Conservation (phyloP, 2,888 invertebrate genomes). For the Ganaspis brasiliensis region DNA sequence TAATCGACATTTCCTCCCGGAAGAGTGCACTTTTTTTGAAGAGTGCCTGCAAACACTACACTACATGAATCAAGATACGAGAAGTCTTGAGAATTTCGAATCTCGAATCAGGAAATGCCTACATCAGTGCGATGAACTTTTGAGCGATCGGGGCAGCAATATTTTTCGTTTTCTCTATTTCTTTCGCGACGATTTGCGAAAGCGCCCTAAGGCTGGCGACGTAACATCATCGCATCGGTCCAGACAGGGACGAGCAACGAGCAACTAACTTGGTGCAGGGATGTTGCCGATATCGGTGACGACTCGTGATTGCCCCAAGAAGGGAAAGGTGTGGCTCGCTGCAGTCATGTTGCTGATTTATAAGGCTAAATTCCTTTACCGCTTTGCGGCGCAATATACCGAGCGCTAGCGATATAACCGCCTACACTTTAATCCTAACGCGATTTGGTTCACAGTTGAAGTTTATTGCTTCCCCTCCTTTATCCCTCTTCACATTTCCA, state of each 20-base stretch:
- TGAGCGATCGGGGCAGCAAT: conserved; percentile 53
- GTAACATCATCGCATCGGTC: conserved; percentile 57
- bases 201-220: conserved; percentile 65
- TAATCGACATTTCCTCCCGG: too few relatives aligned
- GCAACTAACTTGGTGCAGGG: conserved; percentile 62
- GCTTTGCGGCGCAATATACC: conserved; percentile 59
- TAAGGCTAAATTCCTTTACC: conserved; percentile 79
- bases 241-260: conserved; percentile 55
- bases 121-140: conserved; percentile 60
- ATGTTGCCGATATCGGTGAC: conserved; percentile 80
- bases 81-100: conserved; percentile 49
- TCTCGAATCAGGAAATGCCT: conserved; percentile 58
- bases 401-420: conserved; percentile 56
- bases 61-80: conserved; percentile 38
- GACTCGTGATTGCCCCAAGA: conserved; percentile 81
- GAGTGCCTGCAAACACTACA: background rate
- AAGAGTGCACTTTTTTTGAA: too few relatives aligned
- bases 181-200: conserved; percentile 58
- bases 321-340: conserved; percentile 80
- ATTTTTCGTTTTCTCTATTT: conserved; percentile 43
- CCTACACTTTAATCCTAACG: conserved; percentile 65
- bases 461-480: conserved; percentile 64
- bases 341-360: conserved; percentile 80
- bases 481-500: conserved; percentile 45
- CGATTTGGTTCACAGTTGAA: conserved; percentile 68